phyloP scores from a whole-genome alignment of 2,797 vertebrate genomes.

The Crenuchus spilurus region DNA sequence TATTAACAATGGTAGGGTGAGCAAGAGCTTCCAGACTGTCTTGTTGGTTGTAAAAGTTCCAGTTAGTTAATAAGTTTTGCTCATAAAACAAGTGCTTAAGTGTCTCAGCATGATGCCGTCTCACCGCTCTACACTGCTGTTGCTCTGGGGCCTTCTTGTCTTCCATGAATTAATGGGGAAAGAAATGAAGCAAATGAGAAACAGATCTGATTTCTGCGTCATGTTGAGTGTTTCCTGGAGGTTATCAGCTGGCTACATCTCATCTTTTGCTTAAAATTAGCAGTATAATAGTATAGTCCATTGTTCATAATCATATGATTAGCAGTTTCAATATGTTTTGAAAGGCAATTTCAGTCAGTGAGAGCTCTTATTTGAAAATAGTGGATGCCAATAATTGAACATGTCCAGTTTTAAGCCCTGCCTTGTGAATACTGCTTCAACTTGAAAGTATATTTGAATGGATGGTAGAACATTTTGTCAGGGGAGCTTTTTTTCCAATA shows the following conservation, averaged over 20 bases:
- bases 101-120: conserved; percentile 13
- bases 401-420: too few relatives aligned
- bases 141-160: conserved; percentile 3
- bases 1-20: background rate
- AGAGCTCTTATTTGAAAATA: too few relatives aligned
- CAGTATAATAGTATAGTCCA: background rate
- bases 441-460: too few relatives aligned
- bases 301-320: background rate
- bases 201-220: background rate
- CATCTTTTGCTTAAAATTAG: background rate
- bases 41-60: background rate
- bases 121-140: background rate
- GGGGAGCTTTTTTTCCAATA: too few relatives aligned
- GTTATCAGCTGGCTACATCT: background rate
- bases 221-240: background rate
- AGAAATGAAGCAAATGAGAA: background rate
- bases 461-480: too few relatives aligned
- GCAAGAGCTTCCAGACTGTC: background rate
- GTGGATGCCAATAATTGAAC: too few relatives aligned
- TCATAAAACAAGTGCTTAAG: background rate
- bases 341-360: too few relatives aligned
- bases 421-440: too few relatives aligned
- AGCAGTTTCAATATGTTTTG: too few relatives aligned
- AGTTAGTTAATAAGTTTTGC: background rate
- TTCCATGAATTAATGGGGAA: background rate